These are phyloP conservation scores for Dicentrarchus labrax DNA, from an alignment of 2,113 vertebrate species.

Conservation along the genomic window DNA sequence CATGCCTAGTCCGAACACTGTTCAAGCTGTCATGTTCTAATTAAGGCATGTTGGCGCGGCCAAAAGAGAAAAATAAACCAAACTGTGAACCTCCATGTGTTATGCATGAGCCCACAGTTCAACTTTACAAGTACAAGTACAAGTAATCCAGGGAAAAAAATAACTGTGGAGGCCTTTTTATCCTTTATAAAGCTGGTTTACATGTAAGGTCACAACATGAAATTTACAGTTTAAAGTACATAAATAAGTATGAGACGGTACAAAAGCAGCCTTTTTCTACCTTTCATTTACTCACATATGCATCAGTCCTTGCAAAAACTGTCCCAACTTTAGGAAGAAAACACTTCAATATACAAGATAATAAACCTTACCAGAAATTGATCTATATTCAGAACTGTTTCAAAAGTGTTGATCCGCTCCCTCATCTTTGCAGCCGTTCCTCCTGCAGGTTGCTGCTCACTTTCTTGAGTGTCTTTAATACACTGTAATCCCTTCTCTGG, in stretches of 20 bases:
- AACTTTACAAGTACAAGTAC: slow-evolving; percentile 15
- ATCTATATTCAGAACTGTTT: slow-evolving; percentile 84
- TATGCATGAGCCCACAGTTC: slow-evolving; percentile 29
- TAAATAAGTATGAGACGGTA: neutral
- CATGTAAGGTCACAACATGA: neutral
- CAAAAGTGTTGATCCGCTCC: slow-evolving; percentile 82
- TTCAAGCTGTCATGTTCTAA: slow-evolving; percentile 75
- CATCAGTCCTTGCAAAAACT: neutral
- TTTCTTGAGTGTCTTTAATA: slow-evolving; percentile 38
- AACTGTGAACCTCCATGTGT: slow-evolving; percentile 24
- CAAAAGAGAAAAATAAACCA: slow-evolving; percentile 39
- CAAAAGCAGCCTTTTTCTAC: neutral
- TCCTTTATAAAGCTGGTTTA: neutral
- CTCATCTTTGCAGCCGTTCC: slow-evolving; percentile 72
- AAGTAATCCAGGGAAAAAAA: slow-evolving; percentile 13
- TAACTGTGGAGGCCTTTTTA: neutral
- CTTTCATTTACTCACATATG: neutral
- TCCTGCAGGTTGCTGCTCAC: slow-evolving; percentile 20
- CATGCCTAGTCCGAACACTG: slow-evolving; percentile 62
- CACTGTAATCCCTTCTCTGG: slow-evolving; percentile 26
- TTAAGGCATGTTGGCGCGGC: slow-evolving; percentile 49
- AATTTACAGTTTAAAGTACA: neutral
- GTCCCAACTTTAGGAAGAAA: neutral
- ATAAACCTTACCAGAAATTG: slow-evolving; percentile 83
- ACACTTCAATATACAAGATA: neutral